A percentile compares a stretch with the other conserved stretches of the same genome.
Conservation (phyloP, 2,888 invertebrate species). For the Hirtodrosophila duncani region DNA sequence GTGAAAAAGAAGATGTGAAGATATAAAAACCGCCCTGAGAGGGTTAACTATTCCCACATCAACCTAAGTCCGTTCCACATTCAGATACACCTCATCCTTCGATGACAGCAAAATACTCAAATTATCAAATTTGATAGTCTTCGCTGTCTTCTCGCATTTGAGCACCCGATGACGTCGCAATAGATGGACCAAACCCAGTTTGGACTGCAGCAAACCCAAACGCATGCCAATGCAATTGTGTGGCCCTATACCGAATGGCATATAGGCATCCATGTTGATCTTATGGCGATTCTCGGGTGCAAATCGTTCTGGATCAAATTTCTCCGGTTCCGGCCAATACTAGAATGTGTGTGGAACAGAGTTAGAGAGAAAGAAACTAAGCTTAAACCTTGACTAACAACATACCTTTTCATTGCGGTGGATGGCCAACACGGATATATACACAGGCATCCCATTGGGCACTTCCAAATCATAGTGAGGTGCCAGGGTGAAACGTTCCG, state of each 20-base stretch:
- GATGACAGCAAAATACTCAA: too few relatives aligned
- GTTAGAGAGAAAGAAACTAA: background rate
- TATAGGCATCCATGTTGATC: conserved; percentile 55
- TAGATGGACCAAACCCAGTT: conserved; percentile 64
- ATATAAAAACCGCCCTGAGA: too few relatives aligned
- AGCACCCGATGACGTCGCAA: conserved; percentile 57
- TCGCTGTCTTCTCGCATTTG: conserved; percentile 37
- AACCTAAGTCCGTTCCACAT: too few relatives aligned
- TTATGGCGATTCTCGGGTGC: conserved; percentile 50
- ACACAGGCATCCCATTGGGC: conserved; percentile 60
- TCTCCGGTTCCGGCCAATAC: conserved; percentile 65
- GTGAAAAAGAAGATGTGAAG: too few relatives aligned
- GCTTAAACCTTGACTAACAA: background rate
- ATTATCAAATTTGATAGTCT: conserved; percentile 43
- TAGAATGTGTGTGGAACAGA: too few relatives aligned
- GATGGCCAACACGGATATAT: conserved; percentile 56
- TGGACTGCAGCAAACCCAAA: conserved; percentile 60
- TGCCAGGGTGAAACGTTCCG: conserved; percentile 52
- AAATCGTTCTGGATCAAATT: conserved; percentile 68
- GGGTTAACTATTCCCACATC: too few relatives aligned
- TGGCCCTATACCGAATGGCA: conserved; percentile 71
- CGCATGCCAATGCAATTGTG: conserved; percentile 72
- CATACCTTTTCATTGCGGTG: conserved; percentile 64
- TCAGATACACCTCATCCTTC: too few relatives aligned
- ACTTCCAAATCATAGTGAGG: conserved; percentile 56